These are phyloP conservation scores for Listronotus oregonensis DNA, from an alignment of 1,140 invertebrate species.

Conservation along the genomic window DNA sequence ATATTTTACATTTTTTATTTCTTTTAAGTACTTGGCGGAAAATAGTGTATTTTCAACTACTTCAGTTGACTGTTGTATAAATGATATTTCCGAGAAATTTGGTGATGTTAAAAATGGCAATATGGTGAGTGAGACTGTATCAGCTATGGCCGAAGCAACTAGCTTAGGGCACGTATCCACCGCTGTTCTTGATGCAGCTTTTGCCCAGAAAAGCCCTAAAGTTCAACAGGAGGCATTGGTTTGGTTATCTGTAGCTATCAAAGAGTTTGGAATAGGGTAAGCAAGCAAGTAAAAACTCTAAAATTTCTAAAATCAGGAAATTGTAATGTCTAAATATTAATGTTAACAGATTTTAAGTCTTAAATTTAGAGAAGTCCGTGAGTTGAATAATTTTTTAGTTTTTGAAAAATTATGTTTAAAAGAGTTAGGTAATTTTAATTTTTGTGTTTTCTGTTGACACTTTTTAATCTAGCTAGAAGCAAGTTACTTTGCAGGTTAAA, in stretches of 20 bases:
- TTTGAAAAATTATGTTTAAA: no score
- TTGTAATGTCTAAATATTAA: no score
- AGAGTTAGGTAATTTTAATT: no score
- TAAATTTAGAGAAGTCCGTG: no score
- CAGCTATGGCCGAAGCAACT: conserved; percentile 76
- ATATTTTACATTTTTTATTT: not conserved
- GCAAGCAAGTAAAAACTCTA: no score
- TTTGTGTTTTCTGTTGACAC: no score
- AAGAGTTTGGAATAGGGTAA: conserved; percentile 84
- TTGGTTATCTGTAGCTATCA: conserved; percentile 78
- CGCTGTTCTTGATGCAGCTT: conserved; percentile 74
- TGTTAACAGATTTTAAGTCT: no score
- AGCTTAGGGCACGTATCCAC: conserved; percentile 76
- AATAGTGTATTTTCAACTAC: conserved; percentile 73
- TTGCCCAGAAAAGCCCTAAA: conserved; percentile 90
- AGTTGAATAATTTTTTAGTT: no score
- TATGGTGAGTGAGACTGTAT: conserved; percentile 72
- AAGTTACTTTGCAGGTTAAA: no score
- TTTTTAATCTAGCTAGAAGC: no score
- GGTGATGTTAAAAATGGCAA: conserved; percentile 82
- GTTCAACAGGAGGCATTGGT: conserved; percentile 83
- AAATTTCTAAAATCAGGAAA: no score
- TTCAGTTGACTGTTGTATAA: conserved; percentile 75
- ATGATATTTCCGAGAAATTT: conserved; percentile 83
- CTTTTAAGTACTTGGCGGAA: conserved; percentile 67